Evolutionary conservation across 1,140 invertebrate species (phyloP), one percentile per base, ranked within the genome.

Genomic region (Hylaeus volcanicus): DNA sequence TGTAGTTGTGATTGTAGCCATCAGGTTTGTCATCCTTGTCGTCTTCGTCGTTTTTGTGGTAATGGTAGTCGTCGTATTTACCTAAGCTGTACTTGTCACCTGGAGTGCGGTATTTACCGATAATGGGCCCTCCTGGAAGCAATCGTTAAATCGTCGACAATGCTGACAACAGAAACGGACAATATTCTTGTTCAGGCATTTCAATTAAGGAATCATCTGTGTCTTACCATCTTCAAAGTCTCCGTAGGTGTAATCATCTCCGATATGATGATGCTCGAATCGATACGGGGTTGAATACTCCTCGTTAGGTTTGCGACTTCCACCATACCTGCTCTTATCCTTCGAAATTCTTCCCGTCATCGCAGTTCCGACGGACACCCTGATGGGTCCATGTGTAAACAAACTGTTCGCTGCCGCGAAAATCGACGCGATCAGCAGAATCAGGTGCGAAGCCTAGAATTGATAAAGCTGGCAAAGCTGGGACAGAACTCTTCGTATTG

Each of bases 241-340:
- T 45, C 41, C 26, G 3, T 14, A 12, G 5, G 14, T n/a, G 39
- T 79, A 41, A 53, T n/a, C 9, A n/a, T 70, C 61, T 48, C 61
- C 37, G 4, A 8, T 45, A 78, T 56, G 65, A 51, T 73, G 39
- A 53, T 66, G 39, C 56, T 65, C 41, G 71, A 56, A 48, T 55
- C 43, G 58, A 39, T 77, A 73, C 48, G 39, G 51, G 43, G 43
- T 71, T 63, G 72, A 48, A 53, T 81, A 72, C 74, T 53, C 55
- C 14, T 56, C 55, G 73, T 84, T 74, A 84, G 74, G 4, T 64
- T 81, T n/a, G 15, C 69, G 66, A 81, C 69, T 39, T 69, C 6
- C 66, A 26, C 64, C 81, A 51, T 74, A 63, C n/a, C 12, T 56
- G 26, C 12, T 45, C 55, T 81, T 68, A 72, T 68, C 61, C 60